A percentile compares a stretch with the other conserved stretches of the same genome.
phyloP scores from a whole-genome alignment of 2,113 vertebrate species.

The Chaetodon auriga region DNA sequence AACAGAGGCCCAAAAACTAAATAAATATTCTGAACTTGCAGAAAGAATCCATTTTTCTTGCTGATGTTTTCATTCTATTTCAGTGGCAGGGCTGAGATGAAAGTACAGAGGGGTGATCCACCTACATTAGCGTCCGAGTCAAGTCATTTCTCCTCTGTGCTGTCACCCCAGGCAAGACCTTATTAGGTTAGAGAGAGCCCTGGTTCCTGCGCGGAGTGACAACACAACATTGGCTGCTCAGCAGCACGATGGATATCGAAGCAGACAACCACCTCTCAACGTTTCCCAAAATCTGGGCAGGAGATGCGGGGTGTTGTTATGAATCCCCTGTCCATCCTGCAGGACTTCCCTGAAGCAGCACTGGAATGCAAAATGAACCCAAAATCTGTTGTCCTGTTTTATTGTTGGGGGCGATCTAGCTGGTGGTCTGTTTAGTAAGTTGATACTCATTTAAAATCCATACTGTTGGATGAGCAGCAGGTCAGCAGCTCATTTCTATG shows the following conservation, averaged over 20 bases:
- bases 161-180: conserved; percentile 71
- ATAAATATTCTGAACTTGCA: conserved; percentile 65
- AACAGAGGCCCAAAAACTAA: conserved; percentile 45
- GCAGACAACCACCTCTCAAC: conserved; percentile 71
- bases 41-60: conserved; percentile 71
- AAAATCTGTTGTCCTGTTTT: not conserved
- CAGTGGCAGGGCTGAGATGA: conserved; percentile 56
- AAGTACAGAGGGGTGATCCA: conserved; percentile 68
- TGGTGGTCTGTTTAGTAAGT: conserved; percentile 9
- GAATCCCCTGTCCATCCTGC: conserved; percentile 30
- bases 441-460: conserved; percentile 38
- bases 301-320: conserved; percentile 35
- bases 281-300: conserved; percentile 55
- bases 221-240: conserved; percentile 67
- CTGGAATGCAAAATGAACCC: conserved; percentile 31
- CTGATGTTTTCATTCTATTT: conserved; percentile 73
- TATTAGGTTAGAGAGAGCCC: conserved; percentile 76
- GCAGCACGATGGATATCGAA: conserved; percentile 62
- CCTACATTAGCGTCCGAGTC: conserved; percentile 73
- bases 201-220: conserved; percentile 63
- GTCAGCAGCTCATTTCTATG: conserved; percentile 42
- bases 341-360: conserved; percentile 46
- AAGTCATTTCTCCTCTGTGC: conserved; percentile 73
- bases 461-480: conserved; percentile 32
- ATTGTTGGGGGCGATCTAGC: not conserved